phyloP scores from a whole-genome alignment of 2,797 vertebrate genomes.

The Anguilla pacifica region DNA sequence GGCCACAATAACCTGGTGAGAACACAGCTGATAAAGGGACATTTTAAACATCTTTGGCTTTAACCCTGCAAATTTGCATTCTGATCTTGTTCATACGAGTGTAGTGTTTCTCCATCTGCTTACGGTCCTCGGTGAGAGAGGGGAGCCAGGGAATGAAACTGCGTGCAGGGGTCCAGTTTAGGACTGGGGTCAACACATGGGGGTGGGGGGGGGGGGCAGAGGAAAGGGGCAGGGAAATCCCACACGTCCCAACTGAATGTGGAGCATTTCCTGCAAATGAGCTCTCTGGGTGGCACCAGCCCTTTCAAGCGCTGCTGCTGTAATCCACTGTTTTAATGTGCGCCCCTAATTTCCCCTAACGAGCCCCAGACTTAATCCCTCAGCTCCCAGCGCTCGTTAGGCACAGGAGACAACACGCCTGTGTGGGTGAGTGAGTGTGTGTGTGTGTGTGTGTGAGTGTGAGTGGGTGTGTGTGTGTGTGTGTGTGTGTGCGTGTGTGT shows the following conservation, averaged over 20 bases:
- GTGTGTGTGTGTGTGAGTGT: neutral
- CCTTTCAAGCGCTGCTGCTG: slow-evolving; percentile 77
- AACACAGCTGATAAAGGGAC: neutral
- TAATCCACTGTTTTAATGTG: slow-evolving; percentile 85
- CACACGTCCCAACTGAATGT: neutral
- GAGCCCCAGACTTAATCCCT: slow-evolving; percentile 10
- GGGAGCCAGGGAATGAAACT: slow-evolving; percentile 49
- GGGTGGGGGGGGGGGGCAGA: slow-evolving; percentile 33
- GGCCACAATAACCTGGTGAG: neutral
- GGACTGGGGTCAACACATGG: neutral
- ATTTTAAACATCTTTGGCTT: neutral
- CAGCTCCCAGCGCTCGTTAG: slow-evolving; percentile 11
- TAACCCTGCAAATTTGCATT: neutral
- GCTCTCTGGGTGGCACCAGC: slow-evolving; percentile 83
- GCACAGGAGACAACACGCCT: neutral
- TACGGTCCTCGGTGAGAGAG: slow-evolving; percentile 29
- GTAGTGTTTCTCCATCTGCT: slow-evolving; percentile 25
- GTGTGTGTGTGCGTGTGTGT: too few species aligned
- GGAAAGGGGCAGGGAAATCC: slow-evolving; percentile 52
- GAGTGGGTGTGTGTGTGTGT: too few species aligned
- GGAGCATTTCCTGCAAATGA: slow-evolving; percentile 75
- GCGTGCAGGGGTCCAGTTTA: slow-evolving; percentile 5
- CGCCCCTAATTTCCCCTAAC: slow-evolving; percentile 87
- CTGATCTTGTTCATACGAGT: neutral
- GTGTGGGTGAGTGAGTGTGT: neutral